These are phyloP conservation scores for Lytechinus variegatus DNA, from an alignment of 35 echinoderm and acorn worm genomes.

Conservation along the genomic window DNA sequence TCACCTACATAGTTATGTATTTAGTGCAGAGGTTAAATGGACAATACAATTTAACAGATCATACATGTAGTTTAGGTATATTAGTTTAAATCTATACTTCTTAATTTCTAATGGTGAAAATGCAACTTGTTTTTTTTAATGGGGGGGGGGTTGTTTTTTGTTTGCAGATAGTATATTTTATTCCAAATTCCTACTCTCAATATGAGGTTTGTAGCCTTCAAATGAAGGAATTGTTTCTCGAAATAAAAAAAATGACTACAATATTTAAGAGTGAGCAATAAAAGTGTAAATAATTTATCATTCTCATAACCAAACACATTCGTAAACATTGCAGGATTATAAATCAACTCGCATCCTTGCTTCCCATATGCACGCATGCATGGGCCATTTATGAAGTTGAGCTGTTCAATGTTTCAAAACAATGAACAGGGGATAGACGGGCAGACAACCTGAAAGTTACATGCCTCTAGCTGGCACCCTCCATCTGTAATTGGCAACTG, in stretches of 20 bases:
- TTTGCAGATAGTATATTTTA: too few species aligned
- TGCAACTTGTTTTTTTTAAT: too few species aligned
- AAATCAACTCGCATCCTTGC: slow-evolving; percentile 31
- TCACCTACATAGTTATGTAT: too few species aligned
- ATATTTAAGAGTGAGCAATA: neutral
- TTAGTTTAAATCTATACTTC: too few species aligned
- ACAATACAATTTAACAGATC: too few species aligned
- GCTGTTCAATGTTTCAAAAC: slow-evolving; percentile 22
- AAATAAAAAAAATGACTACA: neutral
- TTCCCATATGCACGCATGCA: neutral
- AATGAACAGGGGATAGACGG: slow-evolving; percentile 23
- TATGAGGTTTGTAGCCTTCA: too few species aligned
- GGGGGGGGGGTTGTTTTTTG: too few species aligned
- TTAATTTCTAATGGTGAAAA: too few species aligned
- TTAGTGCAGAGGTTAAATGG: too few species aligned
- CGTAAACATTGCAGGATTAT: neutral
- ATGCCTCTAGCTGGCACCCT: slow-evolving; percentile 17
- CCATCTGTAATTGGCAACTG: slow-evolving; percentile 20
- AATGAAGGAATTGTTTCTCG: too few species aligned
- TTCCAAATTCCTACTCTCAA: too few species aligned
- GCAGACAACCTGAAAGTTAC: slow-evolving; percentile 38
- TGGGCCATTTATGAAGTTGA: slow-evolving; percentile 17
- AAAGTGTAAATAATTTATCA: neutral
- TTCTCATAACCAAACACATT: neutral
- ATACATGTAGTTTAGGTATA: too few species aligned